These are phyloP conservation scores for Sisor rabdophorus DNA, from an alignment of 2,113 vertebrate genomes.

Conservation along the genomic window DNA sequence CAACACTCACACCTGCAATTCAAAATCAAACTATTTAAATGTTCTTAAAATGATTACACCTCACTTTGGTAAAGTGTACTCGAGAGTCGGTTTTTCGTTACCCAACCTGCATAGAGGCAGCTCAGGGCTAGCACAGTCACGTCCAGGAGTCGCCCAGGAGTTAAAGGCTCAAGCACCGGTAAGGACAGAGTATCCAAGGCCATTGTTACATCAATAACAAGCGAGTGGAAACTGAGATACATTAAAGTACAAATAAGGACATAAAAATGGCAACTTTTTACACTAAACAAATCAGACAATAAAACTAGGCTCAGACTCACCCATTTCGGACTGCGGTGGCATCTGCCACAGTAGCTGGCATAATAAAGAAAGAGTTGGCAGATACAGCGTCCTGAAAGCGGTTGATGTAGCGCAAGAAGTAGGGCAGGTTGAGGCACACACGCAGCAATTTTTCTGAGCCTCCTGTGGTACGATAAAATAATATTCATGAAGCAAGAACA, in stretches of 20 bases:
- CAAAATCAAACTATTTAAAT: not conserved
- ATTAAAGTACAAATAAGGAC: not conserved
- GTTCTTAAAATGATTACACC: not conserved
- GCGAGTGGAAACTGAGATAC: constrained; percentile 85
- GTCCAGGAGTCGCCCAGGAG: constrained; percentile 86
- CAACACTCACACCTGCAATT: constrained; percentile 87
- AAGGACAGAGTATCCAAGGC: constrained; percentile 94
- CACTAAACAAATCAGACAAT: too few relatives aligned
- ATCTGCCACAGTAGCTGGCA: constrained; percentile 96
- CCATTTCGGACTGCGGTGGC: constrained; percentile 97
- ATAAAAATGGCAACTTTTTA: not conserved
- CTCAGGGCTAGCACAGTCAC: constrained; percentile 96
- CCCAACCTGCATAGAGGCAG: constrained; percentile 93
- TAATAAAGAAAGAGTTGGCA: constrained; percentile 97
- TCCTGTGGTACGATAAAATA: constrained; percentile 64
- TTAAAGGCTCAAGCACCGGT: constrained; percentile 93
- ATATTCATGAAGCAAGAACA: not conserved
- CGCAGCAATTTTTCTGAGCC: constrained; percentile 94
- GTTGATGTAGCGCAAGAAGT: constrained; percentile 97
- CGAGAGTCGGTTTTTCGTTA: not conserved
- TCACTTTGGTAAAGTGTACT: not conserved
- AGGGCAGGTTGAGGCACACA: constrained; percentile 95
- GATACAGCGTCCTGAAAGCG: constrained; percentile 98
- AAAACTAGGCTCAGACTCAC: constrained; percentile 58
- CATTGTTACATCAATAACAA: constrained; percentile 98